phyloP scores from a whole-genome alignment of 2,113 vertebrate genomes.

The Chascanopsetta lugubris region DNA sequence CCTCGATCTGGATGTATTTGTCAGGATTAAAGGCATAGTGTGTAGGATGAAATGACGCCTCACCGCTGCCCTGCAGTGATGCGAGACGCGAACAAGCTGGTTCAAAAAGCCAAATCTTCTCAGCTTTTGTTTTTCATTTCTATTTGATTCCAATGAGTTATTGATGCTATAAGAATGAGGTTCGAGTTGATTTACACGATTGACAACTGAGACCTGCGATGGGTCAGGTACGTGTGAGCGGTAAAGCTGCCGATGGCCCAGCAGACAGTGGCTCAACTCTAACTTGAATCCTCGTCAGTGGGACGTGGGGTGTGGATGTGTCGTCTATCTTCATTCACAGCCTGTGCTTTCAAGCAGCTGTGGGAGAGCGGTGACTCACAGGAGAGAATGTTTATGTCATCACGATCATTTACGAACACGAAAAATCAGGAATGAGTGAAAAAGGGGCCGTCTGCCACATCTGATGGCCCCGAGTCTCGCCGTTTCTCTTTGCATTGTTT shows the following conservation, averaged over 20 bases:
- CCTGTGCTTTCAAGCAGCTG: background rate
- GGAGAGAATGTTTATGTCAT: slow-evolving; percentile 6
- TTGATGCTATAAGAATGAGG: background rate
- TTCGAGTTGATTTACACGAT: background rate
- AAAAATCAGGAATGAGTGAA: background rate
- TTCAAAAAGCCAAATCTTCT: too few relatives aligned
- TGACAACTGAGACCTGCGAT: background rate
- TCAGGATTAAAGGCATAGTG: background rate
- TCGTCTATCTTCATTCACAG: too few relatives aligned
- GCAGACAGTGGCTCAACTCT: too few relatives aligned
- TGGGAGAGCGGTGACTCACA: background rate
- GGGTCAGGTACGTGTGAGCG: too few relatives aligned
- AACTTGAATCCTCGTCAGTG: too few relatives aligned
- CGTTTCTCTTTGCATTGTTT: background rate
- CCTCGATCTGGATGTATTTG: background rate
- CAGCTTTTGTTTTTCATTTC: too few relatives aligned
- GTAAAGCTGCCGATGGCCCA: too few relatives aligned
- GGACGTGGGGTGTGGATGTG: too few relatives aligned
- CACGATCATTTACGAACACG: slow-evolving; percentile 3
- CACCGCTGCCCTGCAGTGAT: too few relatives aligned
- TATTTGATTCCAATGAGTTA: background rate
- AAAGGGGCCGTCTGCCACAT: background rate
- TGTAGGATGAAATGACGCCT: too few relatives aligned
- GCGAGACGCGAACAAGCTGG: too few relatives aligned
- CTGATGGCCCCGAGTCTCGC: background rate